Conservation (phyloP, 2,888 invertebrate species). For the Spodoptera exigua region DNA sequence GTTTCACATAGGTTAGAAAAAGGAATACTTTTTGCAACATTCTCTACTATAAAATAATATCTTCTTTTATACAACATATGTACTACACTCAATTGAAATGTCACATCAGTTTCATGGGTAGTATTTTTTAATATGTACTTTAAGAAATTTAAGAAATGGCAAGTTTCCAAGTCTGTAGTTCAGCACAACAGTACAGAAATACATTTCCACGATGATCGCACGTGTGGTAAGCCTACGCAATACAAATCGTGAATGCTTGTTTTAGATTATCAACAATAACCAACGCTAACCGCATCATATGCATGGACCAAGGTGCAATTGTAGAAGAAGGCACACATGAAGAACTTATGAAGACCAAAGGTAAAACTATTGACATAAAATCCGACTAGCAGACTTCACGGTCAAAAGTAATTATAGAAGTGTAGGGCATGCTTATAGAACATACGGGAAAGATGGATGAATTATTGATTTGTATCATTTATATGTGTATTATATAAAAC, state of each 20-base stretch:
- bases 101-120: not conserved
- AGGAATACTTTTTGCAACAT: too few species aligned
- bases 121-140: not conserved
- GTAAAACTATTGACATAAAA: constrained; percentile 67
- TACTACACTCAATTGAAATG: too few species aligned
- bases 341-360: constrained; percentile 91
- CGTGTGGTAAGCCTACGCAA: too few species aligned
- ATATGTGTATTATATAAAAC: too few species aligned
- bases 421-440: too few species aligned
- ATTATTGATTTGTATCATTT: too few species aligned
- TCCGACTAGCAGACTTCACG: too few species aligned
- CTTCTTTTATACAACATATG: too few species aligned
- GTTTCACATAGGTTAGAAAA: constrained; percentile 90
- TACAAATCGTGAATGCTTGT: not conserved
- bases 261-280: constrained; percentile 91
- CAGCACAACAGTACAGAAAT: not conserved
- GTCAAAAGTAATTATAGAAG: too few species aligned
- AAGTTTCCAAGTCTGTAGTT: constrained; percentile 2
- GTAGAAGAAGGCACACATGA: constrained; percentile 93
- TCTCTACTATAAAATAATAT: too few species aligned
- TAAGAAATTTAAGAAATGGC: not conserved
- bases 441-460: too few species aligned
- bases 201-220: too few species aligned
- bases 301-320: constrained; percentile 92
- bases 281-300: constrained; percentile 92